These are phyloP conservation scores for Bilobella aurantiaca DNA, from an alignment of 1,140 invertebrate species.

Conservation along the genomic window DNA sequence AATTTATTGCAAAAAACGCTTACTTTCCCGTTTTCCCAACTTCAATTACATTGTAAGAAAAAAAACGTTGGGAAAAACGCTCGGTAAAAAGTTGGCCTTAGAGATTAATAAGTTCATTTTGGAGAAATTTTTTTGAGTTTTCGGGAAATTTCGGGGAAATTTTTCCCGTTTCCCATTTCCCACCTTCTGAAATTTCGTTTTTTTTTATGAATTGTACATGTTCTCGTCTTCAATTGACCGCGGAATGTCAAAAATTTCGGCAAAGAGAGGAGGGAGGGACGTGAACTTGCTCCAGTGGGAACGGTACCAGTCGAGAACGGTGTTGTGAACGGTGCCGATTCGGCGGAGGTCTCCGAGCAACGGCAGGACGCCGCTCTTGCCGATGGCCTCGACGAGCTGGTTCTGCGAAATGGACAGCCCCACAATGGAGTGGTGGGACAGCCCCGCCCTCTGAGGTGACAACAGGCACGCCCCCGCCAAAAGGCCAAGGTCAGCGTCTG, in stretches of 20 bases:
- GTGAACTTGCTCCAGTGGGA: constrained; percentile 72
- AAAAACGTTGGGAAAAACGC: too few species aligned
- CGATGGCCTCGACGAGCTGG: constrained; percentile 71
- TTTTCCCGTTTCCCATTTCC: not conserved
- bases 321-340: constrained; percentile 71
- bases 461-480: constrained; percentile 78
- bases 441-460: constrained; percentile 62
- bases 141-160: not conserved
- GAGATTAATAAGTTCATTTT: too few species aligned
- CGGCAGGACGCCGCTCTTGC: constrained; percentile 43
- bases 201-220: constrained; percentile 35
- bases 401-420: constrained; percentile 63
- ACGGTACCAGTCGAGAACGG: constrained; percentile 81
- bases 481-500: constrained; percentile 81
- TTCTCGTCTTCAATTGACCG: constrained; percentile 63
- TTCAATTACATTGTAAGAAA: too few species aligned
- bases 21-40: too few species aligned
- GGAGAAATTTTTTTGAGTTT: not conserved
- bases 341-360: constrained; percentile 56
- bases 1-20: too few species aligned
- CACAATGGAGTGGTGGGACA: constrained; percentile 72
- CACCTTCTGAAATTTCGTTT: too few species aligned
- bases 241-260: constrained; percentile 95
- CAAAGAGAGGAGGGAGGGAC: constrained; percentile 76
- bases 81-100: too few species aligned